A percentile compares a stretch with the other conserved stretches of the same genome.
phyloP scores from a whole-genome alignment of 2,113 vertebrate species.

The Myrmophylax atrothorax region DNA sequence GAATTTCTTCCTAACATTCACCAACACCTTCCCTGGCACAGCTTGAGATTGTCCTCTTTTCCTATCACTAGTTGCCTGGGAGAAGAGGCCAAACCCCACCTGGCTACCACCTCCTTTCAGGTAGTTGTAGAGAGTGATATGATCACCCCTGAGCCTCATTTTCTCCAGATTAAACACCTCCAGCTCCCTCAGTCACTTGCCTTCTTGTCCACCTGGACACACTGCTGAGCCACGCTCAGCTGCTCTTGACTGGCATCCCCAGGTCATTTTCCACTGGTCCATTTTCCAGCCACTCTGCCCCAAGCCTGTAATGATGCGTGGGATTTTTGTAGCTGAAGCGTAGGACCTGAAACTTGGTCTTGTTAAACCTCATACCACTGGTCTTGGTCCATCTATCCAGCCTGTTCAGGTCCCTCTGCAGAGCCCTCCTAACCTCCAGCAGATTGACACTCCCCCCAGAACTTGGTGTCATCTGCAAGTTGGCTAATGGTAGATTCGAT shows the following conservation, averaged over 20 bases:
- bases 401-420: background rate
- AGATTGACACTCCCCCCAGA: background rate
- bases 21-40: background rate
- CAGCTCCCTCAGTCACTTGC: background rate
- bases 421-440: background rate
- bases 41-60: background rate
- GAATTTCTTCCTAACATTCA: background rate
- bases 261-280: background rate
- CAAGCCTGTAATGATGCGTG: background rate
- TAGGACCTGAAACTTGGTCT: background rate
- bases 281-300: background rate
- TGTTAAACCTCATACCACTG: background rate
- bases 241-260: background rate
- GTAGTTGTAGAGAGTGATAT: background rate
- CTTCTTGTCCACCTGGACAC: background rate
- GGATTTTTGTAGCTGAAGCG: background rate
- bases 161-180: no score
- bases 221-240: background rate
- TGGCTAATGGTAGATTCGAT: background rate
- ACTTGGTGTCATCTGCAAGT: background rate
- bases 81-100: background rate
- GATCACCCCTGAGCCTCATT: no score
- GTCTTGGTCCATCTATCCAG: background rate
- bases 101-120: background rate
- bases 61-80: background rate